Evolutionary conservation across 1,140 invertebrate genomes (phyloP), one percentile per base, ranked within the genome.

Genomic region (Pantala flavescens): DNA sequence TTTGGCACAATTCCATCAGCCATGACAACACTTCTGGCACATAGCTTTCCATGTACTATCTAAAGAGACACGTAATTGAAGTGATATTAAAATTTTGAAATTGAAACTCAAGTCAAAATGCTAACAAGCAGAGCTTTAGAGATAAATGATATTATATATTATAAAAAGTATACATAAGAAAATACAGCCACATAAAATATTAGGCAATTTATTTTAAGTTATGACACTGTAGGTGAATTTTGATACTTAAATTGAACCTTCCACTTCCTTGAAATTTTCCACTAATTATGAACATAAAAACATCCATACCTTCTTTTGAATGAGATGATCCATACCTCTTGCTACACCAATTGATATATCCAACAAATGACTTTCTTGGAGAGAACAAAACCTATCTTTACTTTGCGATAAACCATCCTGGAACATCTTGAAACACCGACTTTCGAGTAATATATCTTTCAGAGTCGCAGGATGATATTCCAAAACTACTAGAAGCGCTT

Each of bases 31-130:
- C 90, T 93, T 70, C 91, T 85, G 9, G 91, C 87, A 78, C 89
- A 89, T 0, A 95, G 82, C 74, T 89, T 86, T 71, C 87, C 88
- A 78, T 95, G 93, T 12, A 88, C 80, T 74, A 94, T 87, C 82
- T 90, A 83, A 24, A 86, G 84, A 74, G 78, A 79, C 73, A 36
- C 3, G 9, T n/a, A n/a, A n/a, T n/a, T n/a, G n/a, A n/a, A n/a
- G n/a, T n/a, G n/a, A n/a, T n/a, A n/a, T n/a, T n/a, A n/a, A n/a
- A n/a, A n/a, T n/a, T n/a, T n/a, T n/a, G n/a, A n/a, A n/a, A n/a
- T n/a, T n/a, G n/a, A n/a, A n/a, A n/a, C n/a, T n/a, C n/a, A n/a
- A n/a, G n/a, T n/a, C n/a, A n/a, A n/a, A n/a, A n/a, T n/a, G n/a
- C n/a, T 81, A 81, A 73, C n/a, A 12, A 74, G n/a, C 24, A 75